These are phyloP conservation scores for Zaprionus africanus DNA, from an alignment of 1,140 invertebrate genomes.

Conservation along the genomic window DNA sequence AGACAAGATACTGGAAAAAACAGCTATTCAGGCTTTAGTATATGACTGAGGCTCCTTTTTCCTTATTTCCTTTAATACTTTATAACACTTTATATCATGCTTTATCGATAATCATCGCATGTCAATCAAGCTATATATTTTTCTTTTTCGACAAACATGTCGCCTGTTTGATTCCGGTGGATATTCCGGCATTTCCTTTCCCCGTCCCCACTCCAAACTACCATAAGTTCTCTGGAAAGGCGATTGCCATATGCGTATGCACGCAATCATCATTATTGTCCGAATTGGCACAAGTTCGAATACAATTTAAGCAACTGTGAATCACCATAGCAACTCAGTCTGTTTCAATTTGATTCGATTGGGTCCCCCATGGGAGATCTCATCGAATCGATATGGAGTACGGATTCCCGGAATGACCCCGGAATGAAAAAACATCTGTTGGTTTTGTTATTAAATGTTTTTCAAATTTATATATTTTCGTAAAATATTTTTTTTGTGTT, in stretches of 20 bases:
- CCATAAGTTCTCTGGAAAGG: not conserved
- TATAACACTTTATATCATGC: too few species aligned
- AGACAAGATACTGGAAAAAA: too few species aligned
- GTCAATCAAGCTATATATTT: not conserved
- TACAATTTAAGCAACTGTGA: not conserved
- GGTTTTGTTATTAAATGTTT: conserved; percentile 38
- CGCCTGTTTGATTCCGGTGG: conserved; percentile 3
- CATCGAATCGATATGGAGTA: not conserved
- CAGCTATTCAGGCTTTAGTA: too few species aligned
- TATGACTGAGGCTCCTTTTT: too few species aligned
- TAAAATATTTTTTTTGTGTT: conserved; percentile 12
- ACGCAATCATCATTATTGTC: conserved; percentile 21
- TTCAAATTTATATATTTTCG: conserved; percentile 19
- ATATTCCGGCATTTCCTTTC: not conserved
- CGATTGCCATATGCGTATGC: conserved; percentile 7
- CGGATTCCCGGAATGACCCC: not conserved
- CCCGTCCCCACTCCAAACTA: not conserved
- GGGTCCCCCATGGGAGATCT: not conserved
- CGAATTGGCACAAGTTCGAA: conserved; percentile 23
- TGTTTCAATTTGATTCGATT: not conserved
- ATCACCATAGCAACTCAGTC: not conserved
- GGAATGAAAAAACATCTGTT: not conserved
- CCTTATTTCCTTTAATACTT: too few species aligned
- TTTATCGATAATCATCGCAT: not conserved
- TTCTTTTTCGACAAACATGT: conserved; percentile 14